Evolutionary conservation across 2,888 invertebrate genomes (phyloP), one percentile per base, ranked within the genome.

Genomic region (Seladonia tumulorum): DNA sequence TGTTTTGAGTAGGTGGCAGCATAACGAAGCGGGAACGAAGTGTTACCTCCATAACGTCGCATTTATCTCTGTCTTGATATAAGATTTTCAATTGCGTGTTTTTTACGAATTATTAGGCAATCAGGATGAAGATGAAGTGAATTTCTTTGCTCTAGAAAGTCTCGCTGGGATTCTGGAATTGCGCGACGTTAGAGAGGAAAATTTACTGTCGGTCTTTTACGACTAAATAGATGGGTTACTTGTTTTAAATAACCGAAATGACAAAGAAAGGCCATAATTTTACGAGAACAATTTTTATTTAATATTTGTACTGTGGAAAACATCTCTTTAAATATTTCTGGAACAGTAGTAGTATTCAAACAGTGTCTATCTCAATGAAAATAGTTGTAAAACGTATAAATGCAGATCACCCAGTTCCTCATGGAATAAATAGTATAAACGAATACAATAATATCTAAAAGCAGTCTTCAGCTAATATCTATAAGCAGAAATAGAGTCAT

Each of bases 391-490:
- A 57, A 78, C 5, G 42, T 42, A 45, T 60, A 72, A 79, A 63
- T 72, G 29, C 8, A 22, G 42, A 72, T 53, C 47, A 29, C 29
- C 63, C 29, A 76, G 29, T 68, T n/a, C 49, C 49, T 68, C 1
- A 14, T 35, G 14, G 63, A 45, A 35, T n/a, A 53, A 29, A 72
- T 18, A 49, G 16, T 16, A 53, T 10, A 42, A 83, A 63, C 66
- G 45, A 47, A 29, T 14, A 71, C 14, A n/a, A n/a, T n/a, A 73
- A 73, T 35, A 60, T 68, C 16, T n/a, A 49, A 60, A 60, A 63
- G 25, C 71, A 79, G 71, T 71, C 73, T 83, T 83, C n/a, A 29
- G 29, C 35, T 68, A 68, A 39, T 35, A 22, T 68, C 68, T 68
- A 68, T 10, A 68, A 39, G 68, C 68, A 22, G 22, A 22, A 16